A percentile compares a stretch with the other conserved stretches of the same genome.
These are phyloP conservation scores for Synodontis membranacea DNA, from an alignment of 2,113 vertebrate species.

Conservation along the genomic window DNA sequence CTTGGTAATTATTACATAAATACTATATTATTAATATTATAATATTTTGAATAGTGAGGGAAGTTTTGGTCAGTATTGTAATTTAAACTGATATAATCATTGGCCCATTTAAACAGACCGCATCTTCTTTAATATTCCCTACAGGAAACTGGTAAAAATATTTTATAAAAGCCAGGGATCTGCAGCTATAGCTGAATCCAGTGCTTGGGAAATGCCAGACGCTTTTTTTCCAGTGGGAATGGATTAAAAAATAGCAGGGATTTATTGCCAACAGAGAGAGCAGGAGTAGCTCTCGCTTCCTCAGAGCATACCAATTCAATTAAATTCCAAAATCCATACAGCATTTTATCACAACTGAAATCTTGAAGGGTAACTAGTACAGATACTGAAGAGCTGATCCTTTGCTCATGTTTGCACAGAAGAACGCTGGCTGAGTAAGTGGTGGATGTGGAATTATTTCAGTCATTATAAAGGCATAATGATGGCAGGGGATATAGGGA, in stretches of 20 bases:
- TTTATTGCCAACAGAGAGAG: not conserved
- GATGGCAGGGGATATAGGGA: not conserved
- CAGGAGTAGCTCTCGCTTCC: not conserved
- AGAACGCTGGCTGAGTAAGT: not conserved
- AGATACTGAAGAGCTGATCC: conserved; percentile 7
- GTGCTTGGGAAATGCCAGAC: not conserved
- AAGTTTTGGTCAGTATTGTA: not conserved
- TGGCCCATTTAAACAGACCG: not conserved
- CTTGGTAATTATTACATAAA: not conserved
- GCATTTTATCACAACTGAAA: not conserved
- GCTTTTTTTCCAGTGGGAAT: not conserved
- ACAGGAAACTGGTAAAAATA: not conserved
- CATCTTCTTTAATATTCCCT: not conserved
- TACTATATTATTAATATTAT: not conserved
- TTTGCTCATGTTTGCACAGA: not conserved
- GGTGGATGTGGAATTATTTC: not conserved
- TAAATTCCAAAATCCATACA: not conserved
- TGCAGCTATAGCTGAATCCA: not conserved
- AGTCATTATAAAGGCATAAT: not conserved
- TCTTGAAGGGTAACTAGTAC: conserved; percentile 8
- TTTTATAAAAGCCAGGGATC: not conserved
- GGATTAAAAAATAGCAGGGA: not conserved
- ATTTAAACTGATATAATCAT: too few species aligned
- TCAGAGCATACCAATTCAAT: not conserved
- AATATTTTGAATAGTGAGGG: not conserved